Evolutionary conservation across 2,797 vertebrate genomes (phyloP).

Genomic region (Merluccius polli): DNA sequence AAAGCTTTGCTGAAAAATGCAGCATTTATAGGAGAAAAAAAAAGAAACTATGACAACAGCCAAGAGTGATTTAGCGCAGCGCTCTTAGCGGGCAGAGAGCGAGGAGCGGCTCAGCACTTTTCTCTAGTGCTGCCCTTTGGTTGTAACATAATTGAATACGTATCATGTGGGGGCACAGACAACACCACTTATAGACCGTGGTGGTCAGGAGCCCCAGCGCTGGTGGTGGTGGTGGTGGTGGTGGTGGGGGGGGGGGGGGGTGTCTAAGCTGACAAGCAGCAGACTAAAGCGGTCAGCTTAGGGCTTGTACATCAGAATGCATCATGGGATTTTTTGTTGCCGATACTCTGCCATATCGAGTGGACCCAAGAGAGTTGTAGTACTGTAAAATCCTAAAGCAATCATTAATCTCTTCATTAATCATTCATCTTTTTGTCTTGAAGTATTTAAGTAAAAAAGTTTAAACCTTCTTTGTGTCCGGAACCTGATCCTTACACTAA

Average conservation of each 20-base stretch:
- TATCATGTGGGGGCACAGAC: constrained; percentile 19
- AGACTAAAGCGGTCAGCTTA: no score
- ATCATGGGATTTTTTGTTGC: no score
- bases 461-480: no score
- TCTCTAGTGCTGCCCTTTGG: constrained; percentile 43
- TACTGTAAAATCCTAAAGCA: no score
- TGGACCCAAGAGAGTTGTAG: no score
- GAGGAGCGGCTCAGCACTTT: constrained; percentile 45
- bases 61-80: constrained; percentile 46
- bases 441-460: no score
- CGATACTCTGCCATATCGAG: no score
- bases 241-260: not conserved
- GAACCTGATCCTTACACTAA: no score
- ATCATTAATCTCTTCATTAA: no score
- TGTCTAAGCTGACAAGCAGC: no score
- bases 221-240: not conserved
- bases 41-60: not conserved
- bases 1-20: constrained; percentile 34
- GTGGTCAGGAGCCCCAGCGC: not conserved
- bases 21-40: constrained; percentile 47
- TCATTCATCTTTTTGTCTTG: no score
- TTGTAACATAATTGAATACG: constrained; percentile 36
- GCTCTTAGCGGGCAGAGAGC: constrained; percentile 44
- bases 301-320: no score
- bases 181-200: not conserved